These are phyloP conservation scores for Apodemus sylvaticus DNA, from an alignment of 2,113 vertebrate species.

Conservation along the genomic window DNA sequence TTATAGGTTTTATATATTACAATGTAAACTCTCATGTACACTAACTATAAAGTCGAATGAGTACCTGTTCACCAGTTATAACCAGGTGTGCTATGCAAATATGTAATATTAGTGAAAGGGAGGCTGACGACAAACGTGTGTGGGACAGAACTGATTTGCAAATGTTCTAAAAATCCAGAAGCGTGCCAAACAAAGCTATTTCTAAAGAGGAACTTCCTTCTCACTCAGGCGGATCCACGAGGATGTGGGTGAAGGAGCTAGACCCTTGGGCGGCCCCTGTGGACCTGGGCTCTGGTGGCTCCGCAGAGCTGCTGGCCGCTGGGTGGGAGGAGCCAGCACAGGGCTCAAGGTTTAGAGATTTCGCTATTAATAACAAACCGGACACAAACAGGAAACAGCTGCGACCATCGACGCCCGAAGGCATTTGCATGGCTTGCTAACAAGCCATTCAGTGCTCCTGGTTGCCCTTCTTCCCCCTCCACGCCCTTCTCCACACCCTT, in stretches of 20 bases:
- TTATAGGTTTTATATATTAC: neutral
- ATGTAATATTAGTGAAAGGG: neutral
- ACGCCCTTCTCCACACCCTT: accelerated
- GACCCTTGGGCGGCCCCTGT: neutral
- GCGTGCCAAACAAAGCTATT: neutral
- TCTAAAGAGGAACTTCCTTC: neutral
- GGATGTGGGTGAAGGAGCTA: neutral
- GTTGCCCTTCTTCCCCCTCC: neutral
- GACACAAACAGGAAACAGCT: slow-evolving; percentile 47
- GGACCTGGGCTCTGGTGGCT: neutral
- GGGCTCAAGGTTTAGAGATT: neutral
- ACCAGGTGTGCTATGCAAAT: neutral
- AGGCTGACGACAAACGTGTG: neutral
- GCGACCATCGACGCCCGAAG: no score
- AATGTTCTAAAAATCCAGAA: neutral
- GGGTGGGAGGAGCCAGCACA: neutral
- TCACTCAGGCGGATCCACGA: neutral
- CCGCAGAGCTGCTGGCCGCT: neutral
- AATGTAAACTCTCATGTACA: neutral
- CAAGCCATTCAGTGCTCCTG: neutral
- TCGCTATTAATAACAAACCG: slow-evolving; percentile 16
- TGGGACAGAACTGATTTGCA: neutral
- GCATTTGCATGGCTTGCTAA: neutral
- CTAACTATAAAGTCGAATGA: neutral
- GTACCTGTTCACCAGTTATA: neutral